Conservation (phyloP, 2,113 vertebrate genomes). For the Petroica traversi region DNA sequence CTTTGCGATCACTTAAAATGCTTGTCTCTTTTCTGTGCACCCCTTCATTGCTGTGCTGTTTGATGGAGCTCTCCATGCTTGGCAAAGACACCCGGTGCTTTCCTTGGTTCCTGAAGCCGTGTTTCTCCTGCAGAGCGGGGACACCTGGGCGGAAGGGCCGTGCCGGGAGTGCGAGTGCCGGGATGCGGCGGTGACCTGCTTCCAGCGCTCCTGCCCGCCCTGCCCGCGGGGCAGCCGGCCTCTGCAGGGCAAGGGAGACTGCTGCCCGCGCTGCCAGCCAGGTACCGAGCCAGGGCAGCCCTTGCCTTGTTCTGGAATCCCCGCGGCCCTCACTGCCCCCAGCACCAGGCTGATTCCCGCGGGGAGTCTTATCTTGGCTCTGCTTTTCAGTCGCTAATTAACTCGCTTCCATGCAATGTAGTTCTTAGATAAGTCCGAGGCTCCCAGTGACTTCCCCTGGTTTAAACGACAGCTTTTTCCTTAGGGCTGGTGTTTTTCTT, state of each 20-base stretch:
- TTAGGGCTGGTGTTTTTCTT: neutral
- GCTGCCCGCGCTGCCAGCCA: constrained; percentile 84
- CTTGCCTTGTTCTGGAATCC: accelerated
- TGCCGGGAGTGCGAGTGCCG: constrained; percentile 85
- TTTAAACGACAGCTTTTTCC: neutral
- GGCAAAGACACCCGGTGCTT: accelerated
- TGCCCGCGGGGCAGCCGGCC: constrained; percentile 80
- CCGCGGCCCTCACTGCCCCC: accelerated
- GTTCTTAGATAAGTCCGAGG: neutral
- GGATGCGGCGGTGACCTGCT: constrained; percentile 79
- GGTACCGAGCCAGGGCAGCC: constrained; percentile 50
- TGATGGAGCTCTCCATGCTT: accelerated
- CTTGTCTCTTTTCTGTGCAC: neutral
- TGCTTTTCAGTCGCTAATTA: accelerated
- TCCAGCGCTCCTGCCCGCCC: constrained; percentile 80
- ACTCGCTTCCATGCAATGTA: accelerated
- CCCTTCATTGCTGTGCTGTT: neutral
- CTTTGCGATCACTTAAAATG: accelerated
- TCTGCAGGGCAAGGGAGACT: constrained; percentile 58
- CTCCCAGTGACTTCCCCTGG: neutral
- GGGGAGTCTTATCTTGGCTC: neutral
- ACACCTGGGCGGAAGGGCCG: constrained; percentile 77
- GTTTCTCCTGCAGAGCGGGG: constrained; percentile 66
- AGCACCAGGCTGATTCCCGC: accelerated
- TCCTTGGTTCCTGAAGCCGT: neutral